A percentile compares a stretch with the other conserved stretches of the same genome.
These are phyloP conservation scores for Guaruba guarouba DNA, from an alignment of 2,113 vertebrate species.

Conservation along the genomic window DNA sequence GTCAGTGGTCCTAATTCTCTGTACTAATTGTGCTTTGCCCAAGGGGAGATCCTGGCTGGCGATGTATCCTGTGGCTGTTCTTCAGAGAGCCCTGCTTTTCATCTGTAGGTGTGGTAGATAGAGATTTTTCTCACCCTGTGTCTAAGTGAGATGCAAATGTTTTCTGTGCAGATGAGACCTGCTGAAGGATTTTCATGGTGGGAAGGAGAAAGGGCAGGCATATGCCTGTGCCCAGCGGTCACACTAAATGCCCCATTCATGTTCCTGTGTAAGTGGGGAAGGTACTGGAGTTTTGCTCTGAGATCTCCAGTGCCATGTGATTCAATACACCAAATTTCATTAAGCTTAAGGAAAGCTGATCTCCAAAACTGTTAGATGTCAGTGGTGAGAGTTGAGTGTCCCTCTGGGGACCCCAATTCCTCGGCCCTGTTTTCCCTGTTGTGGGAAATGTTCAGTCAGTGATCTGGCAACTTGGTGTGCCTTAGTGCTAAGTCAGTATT, in stretches of 20 bases:
- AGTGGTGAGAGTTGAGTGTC: background rate
- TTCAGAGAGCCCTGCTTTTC: background rate
- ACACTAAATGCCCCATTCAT: accelerated
- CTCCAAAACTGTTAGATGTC: background rate
- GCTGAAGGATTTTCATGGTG: background rate
- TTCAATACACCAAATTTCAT: background rate
- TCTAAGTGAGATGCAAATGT: background rate
- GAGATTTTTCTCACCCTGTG: background rate
- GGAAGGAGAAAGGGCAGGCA: background rate
- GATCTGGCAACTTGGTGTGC: accelerated
- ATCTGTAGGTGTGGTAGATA: background rate
- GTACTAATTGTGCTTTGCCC: background rate
- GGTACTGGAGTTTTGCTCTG: background rate
- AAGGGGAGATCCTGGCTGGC: background rate
- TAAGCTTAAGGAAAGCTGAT: background rate
- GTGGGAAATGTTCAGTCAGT: background rate
- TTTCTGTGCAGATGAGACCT: background rate
- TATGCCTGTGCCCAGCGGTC: accelerated
- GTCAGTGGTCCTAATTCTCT: background rate
- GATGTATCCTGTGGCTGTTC: accelerated
- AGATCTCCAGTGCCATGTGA: accelerated
- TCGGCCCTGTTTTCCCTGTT: accelerated
- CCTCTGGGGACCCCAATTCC: background rate
- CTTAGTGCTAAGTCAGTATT: accelerated
- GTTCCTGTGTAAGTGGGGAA: background rate